Evolutionary conservation across 2,888 invertebrate species (phyloP), one percentile per base, ranked within the genome.

Genomic region (Nephrotoma guestfalica): DNA sequence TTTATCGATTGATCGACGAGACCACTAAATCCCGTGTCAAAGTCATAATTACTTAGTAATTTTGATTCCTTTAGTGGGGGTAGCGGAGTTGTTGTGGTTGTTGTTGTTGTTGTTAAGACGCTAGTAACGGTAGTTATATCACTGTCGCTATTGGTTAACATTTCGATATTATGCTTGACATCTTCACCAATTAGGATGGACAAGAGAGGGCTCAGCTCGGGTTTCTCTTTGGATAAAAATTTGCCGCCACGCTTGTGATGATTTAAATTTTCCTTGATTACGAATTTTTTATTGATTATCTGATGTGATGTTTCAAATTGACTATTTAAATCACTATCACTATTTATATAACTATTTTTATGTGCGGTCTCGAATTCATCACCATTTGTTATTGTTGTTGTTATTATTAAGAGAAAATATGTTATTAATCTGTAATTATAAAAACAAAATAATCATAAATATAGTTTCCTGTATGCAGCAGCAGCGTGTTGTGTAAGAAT

Each of bases 321-420:
- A 57, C 42, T 85, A 42, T 85, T 85, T 85, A 15, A 13, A n/a
- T 41, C 42, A 85, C 42, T 83, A 41, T 83, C 40, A 40, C 41
- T 83, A 13, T 41, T 41, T 41, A 83, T 41, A 83, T 40, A 83
- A 41, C 83, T 41, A 88, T 95, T 93, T 91, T 96, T 96, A 90
- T 96, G 96, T 2, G 96, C 93, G 2, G 95, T 95, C 91, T 95
- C 95, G 89, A 95, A 96, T 9, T 91, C 90, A 85, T 90, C 89
- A 11, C 83, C 41, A 83, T 6, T 85, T 89, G 85, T 41, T 42
- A 42, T 42, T 85, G 85, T 41, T 84, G 84, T 84, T 84, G 47
- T 47, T 57, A 57, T 15, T 15, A 57, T 15, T 57, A 57, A 57
- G 47, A 47, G 47, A 57, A 57, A n/a, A 57, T 57, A 57, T 57